Conservation (phyloP, 1,140 invertebrate genomes). For the Elysia chlorotica region DNA sequence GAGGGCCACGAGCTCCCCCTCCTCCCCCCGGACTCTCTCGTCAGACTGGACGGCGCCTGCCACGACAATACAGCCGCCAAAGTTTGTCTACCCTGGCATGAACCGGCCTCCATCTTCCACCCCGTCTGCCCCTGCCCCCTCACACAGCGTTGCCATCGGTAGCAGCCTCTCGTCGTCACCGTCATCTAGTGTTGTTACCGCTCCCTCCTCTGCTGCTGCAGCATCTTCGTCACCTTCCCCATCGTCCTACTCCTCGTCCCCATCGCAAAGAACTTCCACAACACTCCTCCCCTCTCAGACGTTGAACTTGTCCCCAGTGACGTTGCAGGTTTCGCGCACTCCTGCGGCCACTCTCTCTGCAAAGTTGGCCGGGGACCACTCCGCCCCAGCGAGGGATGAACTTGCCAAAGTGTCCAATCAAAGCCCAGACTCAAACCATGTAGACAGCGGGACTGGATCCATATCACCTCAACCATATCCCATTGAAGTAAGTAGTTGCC, state of each 20-base stretch:
- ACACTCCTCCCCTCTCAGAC: constrained; percentile 12
- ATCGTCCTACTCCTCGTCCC: background rate
- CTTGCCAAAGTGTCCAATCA: background rate
- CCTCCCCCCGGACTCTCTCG: constrained; percentile 32
- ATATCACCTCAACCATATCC: constrained; percentile 29
- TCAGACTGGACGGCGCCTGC: constrained; percentile 49
- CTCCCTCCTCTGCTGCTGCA: background rate
- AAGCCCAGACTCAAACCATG: constrained; percentile 27
- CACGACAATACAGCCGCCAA: constrained; percentile 50
- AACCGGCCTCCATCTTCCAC: constrained; percentile 26
- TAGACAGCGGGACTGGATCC: constrained; percentile 5
- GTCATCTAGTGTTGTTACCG: constrained; percentile 1
- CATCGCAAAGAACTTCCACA: constrained; percentile 1
- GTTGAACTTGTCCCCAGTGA: constrained; percentile 7
- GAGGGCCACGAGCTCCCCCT: background rate
- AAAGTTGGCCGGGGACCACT: too few relatives aligned
- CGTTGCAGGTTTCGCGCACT: constrained; percentile 6
- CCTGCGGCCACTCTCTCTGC: too few relatives aligned
- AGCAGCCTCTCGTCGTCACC: constrained; percentile 21
- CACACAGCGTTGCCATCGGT: background rate
- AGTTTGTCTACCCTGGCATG: constrained; percentile 55
- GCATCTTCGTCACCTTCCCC: background rate
- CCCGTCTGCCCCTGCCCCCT: constrained; percentile 27
- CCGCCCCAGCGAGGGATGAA: background rate
- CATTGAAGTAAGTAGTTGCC: constrained; percentile 41